phyloP scores from a whole-genome alignment of 2,113 vertebrate species.

The Pterophyllum scalare region DNA sequence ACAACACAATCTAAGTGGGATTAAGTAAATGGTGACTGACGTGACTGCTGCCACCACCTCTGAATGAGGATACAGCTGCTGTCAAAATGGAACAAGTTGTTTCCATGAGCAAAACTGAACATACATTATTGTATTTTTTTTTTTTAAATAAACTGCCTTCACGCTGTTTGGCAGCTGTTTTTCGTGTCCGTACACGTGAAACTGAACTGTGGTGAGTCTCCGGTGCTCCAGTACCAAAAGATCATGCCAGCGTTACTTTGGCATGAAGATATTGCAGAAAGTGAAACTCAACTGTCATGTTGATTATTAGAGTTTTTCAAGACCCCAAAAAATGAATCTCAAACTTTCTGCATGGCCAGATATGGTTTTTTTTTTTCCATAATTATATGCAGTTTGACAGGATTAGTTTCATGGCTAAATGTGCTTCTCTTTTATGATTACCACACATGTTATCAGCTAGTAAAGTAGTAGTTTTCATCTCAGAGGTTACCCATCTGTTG shows the following conservation, averaged over 20 bases:
- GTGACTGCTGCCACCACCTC: neutral
- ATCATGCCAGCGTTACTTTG: neutral
- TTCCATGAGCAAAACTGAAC: neutral
- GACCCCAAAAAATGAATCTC: neutral
- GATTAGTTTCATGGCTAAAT: neutral
- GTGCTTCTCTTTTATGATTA: conserved; percentile 1
- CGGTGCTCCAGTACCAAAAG: neutral
- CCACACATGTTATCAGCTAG: neutral
- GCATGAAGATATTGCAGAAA: neutral
- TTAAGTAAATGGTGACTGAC: neutral
- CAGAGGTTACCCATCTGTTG: conserved; percentile 16
- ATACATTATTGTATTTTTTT: neutral
- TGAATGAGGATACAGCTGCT: neutral
- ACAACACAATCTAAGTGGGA: neutral
- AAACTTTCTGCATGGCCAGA: neutral
- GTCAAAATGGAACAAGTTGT: neutral
- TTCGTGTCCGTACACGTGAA: too few relatives aligned
- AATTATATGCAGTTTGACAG: neutral
- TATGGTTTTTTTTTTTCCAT: conserved; percentile 1
- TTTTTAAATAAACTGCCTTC: neutral
- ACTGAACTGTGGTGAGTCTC: too few relatives aligned
- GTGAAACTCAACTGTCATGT: neutral
- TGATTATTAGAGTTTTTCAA: neutral
- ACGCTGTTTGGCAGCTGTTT: neutral
- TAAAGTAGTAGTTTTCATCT: conserved; percentile 8